Evolutionary conservation across 1,140 invertebrate genomes (phyloP).

Genomic region (Thalassaphorura encarpata): DNA sequence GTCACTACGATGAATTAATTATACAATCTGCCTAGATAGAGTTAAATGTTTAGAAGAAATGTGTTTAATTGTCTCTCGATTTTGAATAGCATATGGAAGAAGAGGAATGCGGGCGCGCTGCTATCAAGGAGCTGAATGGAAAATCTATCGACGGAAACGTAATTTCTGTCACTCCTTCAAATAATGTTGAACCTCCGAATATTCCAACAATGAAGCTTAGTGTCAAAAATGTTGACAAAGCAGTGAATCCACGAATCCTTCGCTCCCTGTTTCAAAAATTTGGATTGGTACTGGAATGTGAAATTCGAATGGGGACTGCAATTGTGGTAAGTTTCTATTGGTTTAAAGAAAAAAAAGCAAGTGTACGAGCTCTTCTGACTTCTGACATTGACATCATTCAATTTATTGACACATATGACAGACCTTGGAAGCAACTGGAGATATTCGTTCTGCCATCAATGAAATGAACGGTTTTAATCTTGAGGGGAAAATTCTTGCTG

Average conservation of each 20-base stretch:
- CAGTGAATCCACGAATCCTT: constrained; percentile 7
- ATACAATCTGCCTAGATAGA: not conserved
- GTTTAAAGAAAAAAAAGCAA: too few relatives aligned
- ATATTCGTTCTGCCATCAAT: constrained; percentile 27
- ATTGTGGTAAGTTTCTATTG: constrained; percentile 20
- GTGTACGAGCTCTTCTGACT: too few relatives aligned
- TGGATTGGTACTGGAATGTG: constrained; percentile 20
- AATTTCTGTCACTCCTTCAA: constrained; percentile 16
- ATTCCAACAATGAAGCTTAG: constrained; percentile 13
- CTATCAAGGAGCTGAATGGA: constrained; percentile 15
- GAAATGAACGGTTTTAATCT: constrained; percentile 24
- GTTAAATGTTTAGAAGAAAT: not conserved
- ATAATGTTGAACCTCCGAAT: constrained; percentile 11
- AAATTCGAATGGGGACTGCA: constrained; percentile 11
- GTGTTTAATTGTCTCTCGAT: not conserved
- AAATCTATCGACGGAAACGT: constrained; percentile 11
- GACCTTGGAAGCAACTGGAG: constrained; percentile 28
- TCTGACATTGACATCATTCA: not conserved
- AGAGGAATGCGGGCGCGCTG: constrained; percentile 9
- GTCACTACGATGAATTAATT: not conserved
- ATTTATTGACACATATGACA: constrained; percentile 10
- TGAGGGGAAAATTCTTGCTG: constrained; percentile 14
- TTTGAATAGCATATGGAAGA: constrained; percentile 31
- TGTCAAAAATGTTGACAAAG: constrained; percentile 13
- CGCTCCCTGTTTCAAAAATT: constrained; percentile 25